Conservation (phyloP, 2,113 vertebrate species). For the Pleuronectes platessa region DNA sequence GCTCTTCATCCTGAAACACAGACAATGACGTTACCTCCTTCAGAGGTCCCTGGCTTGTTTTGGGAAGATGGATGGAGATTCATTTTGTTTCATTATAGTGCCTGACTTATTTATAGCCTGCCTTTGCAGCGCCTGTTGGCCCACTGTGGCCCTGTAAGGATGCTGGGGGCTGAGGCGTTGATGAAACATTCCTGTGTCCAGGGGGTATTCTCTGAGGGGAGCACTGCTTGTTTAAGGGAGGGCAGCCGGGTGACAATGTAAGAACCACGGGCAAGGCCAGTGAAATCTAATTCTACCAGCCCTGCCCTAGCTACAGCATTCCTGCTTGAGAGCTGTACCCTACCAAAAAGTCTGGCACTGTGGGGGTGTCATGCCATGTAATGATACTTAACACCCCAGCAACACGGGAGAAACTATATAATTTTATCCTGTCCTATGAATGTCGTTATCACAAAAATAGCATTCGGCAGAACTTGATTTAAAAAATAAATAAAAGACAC, state of each 20-base stretch:
- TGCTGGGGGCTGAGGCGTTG: conserved; percentile 69
- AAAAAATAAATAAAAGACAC: conserved; percentile 27
- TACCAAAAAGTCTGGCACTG: conserved; percentile 16
- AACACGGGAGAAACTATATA: neutral
- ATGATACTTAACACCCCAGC: conserved; percentile 23
- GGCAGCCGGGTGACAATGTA: conserved; percentile 63
- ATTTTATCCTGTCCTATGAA: neutral
- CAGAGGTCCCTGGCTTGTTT: conserved; percentile 72
- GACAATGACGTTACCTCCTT: conserved; percentile 31
- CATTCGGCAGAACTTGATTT: neutral
- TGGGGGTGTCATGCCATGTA: conserved; percentile 18
- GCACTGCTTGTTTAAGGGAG: conserved; percentile 70
- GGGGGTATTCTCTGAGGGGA: conserved; percentile 73
- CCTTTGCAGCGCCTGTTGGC: conserved; percentile 56
- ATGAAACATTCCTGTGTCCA: conserved; percentile 78
- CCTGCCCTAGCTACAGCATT: conserved; percentile 58
- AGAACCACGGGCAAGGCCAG: conserved; percentile 62
- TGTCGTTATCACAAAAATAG: conserved; percentile 26
- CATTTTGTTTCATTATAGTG: conserved; percentile 78
- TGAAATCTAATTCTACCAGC: conserved; percentile 62
- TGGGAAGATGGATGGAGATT: conserved; percentile 79
- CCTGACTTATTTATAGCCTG: conserved; percentile 79
- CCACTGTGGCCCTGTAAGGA: conserved; percentile 67
- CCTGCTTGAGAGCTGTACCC: conserved; percentile 28
- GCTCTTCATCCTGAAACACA: conserved; percentile 33